Evolutionary conservation across 2,888 invertebrate genomes (phyloP), one percentile per base, ranked within the genome.

Genomic region (Hipparchia sbordonii): DNA sequence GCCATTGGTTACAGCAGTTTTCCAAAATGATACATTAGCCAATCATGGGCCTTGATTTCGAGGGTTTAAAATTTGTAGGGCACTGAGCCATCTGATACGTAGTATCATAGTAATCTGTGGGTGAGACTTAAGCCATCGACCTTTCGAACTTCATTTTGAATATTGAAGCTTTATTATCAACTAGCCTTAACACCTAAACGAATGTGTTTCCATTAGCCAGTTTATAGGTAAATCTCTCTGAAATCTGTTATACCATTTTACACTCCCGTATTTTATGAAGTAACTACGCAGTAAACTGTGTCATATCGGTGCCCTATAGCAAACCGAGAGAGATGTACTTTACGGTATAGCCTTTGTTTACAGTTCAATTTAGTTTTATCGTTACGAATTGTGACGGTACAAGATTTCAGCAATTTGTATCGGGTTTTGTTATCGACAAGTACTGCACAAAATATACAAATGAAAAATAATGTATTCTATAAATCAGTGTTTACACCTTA

Each of bases 211-310:
- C 5, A 48, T 13, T 63, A 63, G 9, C 23, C 10, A 46, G 23
- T 54, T 51, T 62, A 2, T 3, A 46, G 2, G 12, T 70, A 70
- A 62, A 62, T 61, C 46, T 56, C 46, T 8, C 46, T 62, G 73
- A 76, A 71, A 56, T 48, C 52, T 23, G 23, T 46, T 56, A 67
- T 70, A 57, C 48, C 48, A 48, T 65, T 63, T 65, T 71, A 63
- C 62, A 48, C 46, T 57, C 33, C 39, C 59, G 56, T 65, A 65
- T 63, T 59, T 65, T 48, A 59, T 33, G 48, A 57, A 33, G 10
- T 48, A 56, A 65, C 51, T 57, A 56, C 48, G 62, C 56, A 59
- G 51, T 70, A 70, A 69, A 69, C 61, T 69, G 61, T 57, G 52
- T 69, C 61, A 69, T 69, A 69, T 69, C 69, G 60, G 0, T 39